Evolutionary conservation across 2,797 vertebrate species (phyloP), one percentile per base, ranked within the genome.

Genomic region (Delichon dasypus): DNA sequence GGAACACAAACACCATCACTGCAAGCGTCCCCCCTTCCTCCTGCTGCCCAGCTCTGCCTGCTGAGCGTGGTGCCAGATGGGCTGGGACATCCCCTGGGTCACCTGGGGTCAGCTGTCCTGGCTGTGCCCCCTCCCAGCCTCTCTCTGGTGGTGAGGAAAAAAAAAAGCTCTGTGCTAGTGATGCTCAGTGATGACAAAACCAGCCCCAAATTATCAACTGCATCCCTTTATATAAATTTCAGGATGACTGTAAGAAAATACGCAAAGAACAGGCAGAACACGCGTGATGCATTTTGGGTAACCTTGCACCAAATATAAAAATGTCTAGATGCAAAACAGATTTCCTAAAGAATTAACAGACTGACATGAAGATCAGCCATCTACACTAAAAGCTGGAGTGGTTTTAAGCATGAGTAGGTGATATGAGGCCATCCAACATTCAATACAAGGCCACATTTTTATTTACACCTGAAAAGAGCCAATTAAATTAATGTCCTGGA

Each of bases 401-500:
- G 27, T 75, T 85, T 87, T 70, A 66, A 23, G 36, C 74, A 54
- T 0, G 2, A 88, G 44, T 66, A 72, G 71, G 16, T 32, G 32
- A 73, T 47, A 77, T 10, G 23, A 94, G 34, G 34, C 22, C 88
- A 66, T 29, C 36, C 27, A 48, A 60, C 58, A 40, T 83, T 85
- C 60, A 83, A 58, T 3, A 47, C 48, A 86, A 91, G 73, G 80
- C 32, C 77, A 57, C 29, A 36, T 30, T 90, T 75, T 89, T 89
- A 92, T 89, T 89, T 86, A 91, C 47, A 66, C 13, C 29, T 20
- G 18, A 47, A 42, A 67, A 71, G 48, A 74, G 62, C 4, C 40
- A 73, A 68, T 95, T 78, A 78, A 94, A 92, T 90, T 85, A 94
- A 85, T 47, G 85, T 55, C 53, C 62, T 74, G 79, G 68, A 85